A percentile compares a stretch with the other conserved stretches of the same genome.
phyloP scores from a whole-genome alignment of 2,113 vertebrate species.

The Chunga burmeisteri region DNA sequence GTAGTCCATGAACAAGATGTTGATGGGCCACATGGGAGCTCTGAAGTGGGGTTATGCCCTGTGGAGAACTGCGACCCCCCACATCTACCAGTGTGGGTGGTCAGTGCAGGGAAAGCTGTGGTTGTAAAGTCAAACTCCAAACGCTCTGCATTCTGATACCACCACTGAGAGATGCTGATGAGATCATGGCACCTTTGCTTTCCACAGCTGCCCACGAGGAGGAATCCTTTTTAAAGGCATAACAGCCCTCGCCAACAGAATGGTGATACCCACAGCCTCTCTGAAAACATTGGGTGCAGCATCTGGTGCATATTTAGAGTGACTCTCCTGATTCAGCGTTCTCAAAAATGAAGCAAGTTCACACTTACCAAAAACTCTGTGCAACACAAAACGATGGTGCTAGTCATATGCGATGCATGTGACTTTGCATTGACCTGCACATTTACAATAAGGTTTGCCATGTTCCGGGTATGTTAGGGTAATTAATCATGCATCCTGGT shows the following conservation, averaged over 20 bases:
- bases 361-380: background rate
- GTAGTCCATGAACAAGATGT: fast-evolving
- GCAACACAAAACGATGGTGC: background rate
- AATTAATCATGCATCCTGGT: background rate
- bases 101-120: background rate
- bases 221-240: background rate
- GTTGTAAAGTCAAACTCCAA: background rate
- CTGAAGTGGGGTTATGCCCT: too few species aligned
- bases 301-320: background rate
- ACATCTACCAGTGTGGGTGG: background rate
- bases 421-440: background rate
- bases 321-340: background rate
- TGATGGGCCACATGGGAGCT: background rate
- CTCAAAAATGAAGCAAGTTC: background rate
- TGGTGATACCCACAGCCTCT: background rate
- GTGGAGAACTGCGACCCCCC: background rate
- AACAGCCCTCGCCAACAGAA: background rate
- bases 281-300: background rate
- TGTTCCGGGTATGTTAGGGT: background rate
- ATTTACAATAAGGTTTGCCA: background rate
- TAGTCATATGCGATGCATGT: fast-evolving
- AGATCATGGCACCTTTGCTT: background rate
- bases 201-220: background rate
- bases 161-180: background rate
- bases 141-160: fast-evolving